These are phyloP conservation scores for Psilopogon haemacephalus DNA, from an alignment of 2,113 vertebrate species.

Conservation along the genomic window DNA sequence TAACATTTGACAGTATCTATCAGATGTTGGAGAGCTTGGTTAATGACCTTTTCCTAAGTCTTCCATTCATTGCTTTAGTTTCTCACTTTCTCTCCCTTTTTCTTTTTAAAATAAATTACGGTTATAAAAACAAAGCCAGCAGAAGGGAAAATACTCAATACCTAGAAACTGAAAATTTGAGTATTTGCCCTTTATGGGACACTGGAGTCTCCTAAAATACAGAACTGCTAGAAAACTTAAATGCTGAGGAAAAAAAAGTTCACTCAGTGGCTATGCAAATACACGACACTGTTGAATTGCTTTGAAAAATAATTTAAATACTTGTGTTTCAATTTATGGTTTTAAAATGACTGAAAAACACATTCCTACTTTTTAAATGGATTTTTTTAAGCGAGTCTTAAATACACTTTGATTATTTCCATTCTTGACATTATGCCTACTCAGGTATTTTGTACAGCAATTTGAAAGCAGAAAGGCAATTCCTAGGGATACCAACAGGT, in stretches of 20 bases:
- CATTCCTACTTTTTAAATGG: constrained; percentile 66
- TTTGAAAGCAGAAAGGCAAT: constrained; percentile 74
- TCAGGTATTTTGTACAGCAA: constrained; percentile 64
- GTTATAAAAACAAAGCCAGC: constrained; percentile 84
- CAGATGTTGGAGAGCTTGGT: constrained; percentile 62
- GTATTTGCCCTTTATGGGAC: constrained; percentile 85
- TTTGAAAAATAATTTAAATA: constrained; percentile 79
- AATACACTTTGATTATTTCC: constrained; percentile 75
- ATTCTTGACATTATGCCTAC: constrained; percentile 69
- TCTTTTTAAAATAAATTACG: constrained; percentile 85
- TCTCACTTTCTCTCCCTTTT: constrained; percentile 73
- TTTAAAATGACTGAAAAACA: constrained; percentile 68
- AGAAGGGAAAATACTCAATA: constrained; percentile 81
- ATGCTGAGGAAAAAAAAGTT: constrained; percentile 73
- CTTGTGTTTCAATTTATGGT: constrained; percentile 69
- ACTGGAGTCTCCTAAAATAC: constrained; percentile 85
- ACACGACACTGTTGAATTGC: constrained; percentile 63
- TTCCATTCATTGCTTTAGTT: constrained; percentile 65
- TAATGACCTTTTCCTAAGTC: constrained; percentile 59
- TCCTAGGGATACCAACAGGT: constrained; percentile 59
- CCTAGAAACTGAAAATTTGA: constrained; percentile 79
- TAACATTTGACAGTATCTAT: constrained; percentile 50
- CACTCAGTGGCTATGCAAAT: constrained; percentile 73
- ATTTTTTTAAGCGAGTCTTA: constrained; percentile 70
- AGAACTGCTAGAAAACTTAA: constrained; percentile 84